phyloP scores from a whole-genome alignment of 2,888 invertebrate genomes.

The Perizoma affinitatum region DNA sequence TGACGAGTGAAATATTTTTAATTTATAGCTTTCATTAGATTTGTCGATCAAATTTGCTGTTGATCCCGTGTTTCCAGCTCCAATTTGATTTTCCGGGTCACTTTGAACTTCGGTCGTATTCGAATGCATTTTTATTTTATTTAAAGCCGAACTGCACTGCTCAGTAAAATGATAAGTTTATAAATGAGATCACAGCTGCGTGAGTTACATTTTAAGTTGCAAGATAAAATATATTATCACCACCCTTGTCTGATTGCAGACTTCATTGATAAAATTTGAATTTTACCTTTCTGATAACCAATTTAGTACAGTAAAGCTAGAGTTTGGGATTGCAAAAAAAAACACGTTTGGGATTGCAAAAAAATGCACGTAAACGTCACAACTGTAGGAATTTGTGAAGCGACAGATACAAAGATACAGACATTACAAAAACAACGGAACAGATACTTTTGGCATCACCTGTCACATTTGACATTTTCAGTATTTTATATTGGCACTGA shows the following conservation, averaged over 20 bases:
- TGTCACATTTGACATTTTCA: too few species aligned
- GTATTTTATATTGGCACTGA: too few species aligned
- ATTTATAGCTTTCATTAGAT: constrained; percentile 42
- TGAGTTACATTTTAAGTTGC: constrained; percentile 9
- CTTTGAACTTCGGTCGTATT: constrained; percentile 42
- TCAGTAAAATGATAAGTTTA: too few species aligned
- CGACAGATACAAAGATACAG: too few species aligned
- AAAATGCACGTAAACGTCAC: too few species aligned
- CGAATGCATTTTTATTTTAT: constrained; percentile 46
- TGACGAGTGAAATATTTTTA: constrained; percentile 56
- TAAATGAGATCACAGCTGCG: constrained; percentile 1
- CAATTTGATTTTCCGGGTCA: constrained; percentile 39
- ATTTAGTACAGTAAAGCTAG: too few species aligned
- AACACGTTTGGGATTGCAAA: too few species aligned
- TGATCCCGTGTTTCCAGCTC: constrained; percentile 17
- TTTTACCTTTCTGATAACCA: background rate
- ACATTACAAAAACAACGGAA: too few species aligned
- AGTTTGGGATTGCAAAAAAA: too few species aligned
- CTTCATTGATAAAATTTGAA: background rate
- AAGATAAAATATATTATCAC: background rate
- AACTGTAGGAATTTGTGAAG: too few species aligned
- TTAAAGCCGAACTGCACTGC: background rate
- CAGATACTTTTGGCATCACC: too few species aligned
- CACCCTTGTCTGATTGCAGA: constrained; percentile 10
- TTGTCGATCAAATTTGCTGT: constrained; percentile 19